These are phyloP conservation scores for Poeciliopsis prolifica DNA, from an alignment of 2,113 vertebrate genomes.

Conservation along the genomic window DNA sequence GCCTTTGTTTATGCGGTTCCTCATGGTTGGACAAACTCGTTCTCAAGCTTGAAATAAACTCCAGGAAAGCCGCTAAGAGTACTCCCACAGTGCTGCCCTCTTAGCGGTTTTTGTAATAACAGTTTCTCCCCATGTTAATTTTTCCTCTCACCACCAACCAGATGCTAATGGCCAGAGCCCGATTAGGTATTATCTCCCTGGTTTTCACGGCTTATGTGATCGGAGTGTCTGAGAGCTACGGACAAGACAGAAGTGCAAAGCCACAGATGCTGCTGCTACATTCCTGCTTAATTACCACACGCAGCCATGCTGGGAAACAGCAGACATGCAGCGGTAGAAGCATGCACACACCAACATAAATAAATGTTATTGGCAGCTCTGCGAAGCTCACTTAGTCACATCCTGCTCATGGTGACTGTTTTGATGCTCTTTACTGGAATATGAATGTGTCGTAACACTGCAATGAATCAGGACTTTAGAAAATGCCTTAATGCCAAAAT, in stretches of 20 bases:
- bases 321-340: constrained; percentile 24
- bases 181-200: constrained; percentile 41
- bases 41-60: constrained; percentile 52
- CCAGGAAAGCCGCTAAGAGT: constrained; percentile 23
- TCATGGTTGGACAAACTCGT: constrained; percentile 15
- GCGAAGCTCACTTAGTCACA: constrained; percentile 30
- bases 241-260: constrained; percentile 25
- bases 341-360: constrained; percentile 5
- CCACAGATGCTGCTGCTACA: constrained; percentile 31
- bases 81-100: constrained; percentile 33
- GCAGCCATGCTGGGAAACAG: constrained; percentile 38
- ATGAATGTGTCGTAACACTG: constrained; percentile 23
- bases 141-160: constrained; percentile 29
- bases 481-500: not conserved
- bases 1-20: constrained; percentile 24
- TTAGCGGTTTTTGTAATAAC: constrained; percentile 44
- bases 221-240: constrained; percentile 6
- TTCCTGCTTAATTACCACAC: constrained; percentile 49
- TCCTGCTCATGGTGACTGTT: constrained; percentile 45
- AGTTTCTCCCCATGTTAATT: constrained; percentile 36
- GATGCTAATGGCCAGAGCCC: constrained; percentile 33
- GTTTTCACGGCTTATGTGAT: constrained; percentile 28
- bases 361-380: constrained; percentile 18
- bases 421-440: constrained; percentile 44
- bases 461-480: constrained; percentile 9